Conservation (phyloP, 1,140 invertebrate genomes). For the Lanistes nyassanus region DNA sequence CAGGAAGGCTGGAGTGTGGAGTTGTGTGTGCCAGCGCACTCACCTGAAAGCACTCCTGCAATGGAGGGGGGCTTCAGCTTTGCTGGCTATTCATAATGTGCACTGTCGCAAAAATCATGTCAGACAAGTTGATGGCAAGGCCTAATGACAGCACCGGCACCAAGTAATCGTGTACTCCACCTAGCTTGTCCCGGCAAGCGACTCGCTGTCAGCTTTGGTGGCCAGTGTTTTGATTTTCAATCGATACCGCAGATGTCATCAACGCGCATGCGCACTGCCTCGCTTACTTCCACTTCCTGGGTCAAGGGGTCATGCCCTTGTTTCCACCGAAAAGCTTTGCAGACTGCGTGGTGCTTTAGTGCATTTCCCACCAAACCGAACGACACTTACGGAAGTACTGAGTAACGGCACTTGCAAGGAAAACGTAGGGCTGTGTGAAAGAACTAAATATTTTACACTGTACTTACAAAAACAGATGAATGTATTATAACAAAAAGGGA, state of each 20-base stretch:
- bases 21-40: not conserved
- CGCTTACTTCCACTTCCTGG: not conserved
- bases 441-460: no score
- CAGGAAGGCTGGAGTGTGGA: not conserved
- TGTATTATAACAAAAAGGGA: no score
- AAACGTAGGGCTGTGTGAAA: no score
- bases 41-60: not conserved
- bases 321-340: not conserved
- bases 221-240: conserved; percentile 23
- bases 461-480: no score
- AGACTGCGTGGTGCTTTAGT: not conserved
- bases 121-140: not conserved
- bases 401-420: no score
- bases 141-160: not conserved
- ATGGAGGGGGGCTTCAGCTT: not conserved
- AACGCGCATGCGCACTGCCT: conserved; percentile 5
- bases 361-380: not conserved
- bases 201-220: conserved; percentile 3
- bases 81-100: not conserved
- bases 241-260: conserved; percentile 13
- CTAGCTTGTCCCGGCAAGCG: not conserved
- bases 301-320: not conserved
- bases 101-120: not conserved
- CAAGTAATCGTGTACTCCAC: not conserved
- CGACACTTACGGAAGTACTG: not conserved